These are phyloP conservation scores for Malachius bipustulatus DNA, from an alignment of 2,888 invertebrate genomes.

Conservation along the genomic window DNA sequence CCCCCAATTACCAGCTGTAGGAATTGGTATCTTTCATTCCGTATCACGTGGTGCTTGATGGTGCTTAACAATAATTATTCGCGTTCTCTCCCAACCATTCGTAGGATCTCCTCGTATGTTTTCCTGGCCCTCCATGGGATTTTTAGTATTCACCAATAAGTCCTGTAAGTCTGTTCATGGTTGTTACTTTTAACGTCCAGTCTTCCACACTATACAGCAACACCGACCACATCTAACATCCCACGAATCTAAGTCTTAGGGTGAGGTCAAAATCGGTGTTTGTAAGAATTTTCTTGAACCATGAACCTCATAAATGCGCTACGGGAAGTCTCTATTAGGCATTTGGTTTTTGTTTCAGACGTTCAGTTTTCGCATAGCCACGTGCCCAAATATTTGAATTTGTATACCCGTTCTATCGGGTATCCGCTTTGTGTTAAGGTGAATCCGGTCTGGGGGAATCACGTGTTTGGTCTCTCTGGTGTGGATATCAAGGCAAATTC, in stretches of 20 bases:
- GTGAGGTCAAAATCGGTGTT: constrained; percentile 9
- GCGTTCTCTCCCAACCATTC: background rate
- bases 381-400: constrained; percentile 2
- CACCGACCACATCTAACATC: constrained; percentile 7
- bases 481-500: constrained; percentile 1
- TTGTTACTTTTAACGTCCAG: constrained; percentile 5
- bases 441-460: background rate
- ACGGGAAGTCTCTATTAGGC: constrained; percentile 7
- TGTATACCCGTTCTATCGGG: constrained; percentile 3
- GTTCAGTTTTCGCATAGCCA: constrained; percentile 8
- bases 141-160: too few relatives aligned
- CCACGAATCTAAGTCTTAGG: constrained; percentile 5
- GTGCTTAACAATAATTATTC: constrained; percentile 3
- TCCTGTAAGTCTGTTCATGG: constrained; percentile 1
- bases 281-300: constrained; percentile 3
- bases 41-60: constrained; percentile 3
- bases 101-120: too few relatives aligned
- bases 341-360: constrained; percentile 8
- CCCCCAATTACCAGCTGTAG: constrained; percentile 3
- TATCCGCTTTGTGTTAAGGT: constrained; percentile 1
- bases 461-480: constrained; percentile 5
- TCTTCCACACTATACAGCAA: constrained; percentile 7
- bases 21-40: constrained; percentile 2
- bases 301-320: constrained; percentile 7
- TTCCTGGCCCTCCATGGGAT: too few relatives aligned